phyloP scores from a whole-genome alignment of 2,797 vertebrate species.

The Philypnodon macrostomus region DNA sequence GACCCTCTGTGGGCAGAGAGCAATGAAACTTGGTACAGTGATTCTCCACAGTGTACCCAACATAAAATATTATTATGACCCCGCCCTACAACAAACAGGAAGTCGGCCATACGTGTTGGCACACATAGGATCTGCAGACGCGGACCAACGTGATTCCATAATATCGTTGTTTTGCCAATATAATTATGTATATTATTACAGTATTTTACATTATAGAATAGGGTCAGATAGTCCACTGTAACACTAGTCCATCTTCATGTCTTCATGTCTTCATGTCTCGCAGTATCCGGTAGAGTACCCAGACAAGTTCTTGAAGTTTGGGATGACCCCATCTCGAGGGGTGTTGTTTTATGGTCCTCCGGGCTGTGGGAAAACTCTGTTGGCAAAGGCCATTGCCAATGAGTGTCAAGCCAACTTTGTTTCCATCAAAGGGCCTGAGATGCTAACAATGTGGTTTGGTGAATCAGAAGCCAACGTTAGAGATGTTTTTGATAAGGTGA shows the following conservation, averaged over 20 bases:
- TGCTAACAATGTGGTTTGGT: slow-evolving; percentile 99
- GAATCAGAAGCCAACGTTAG: slow-evolving; percentile 97
- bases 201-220: too few species aligned
- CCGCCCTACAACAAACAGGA: too few species aligned
- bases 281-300: slow-evolving; percentile 98
- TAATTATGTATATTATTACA: too few species aligned
- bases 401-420: slow-evolving; percentile 99
- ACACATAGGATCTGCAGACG: too few species aligned
- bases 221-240: too few species aligned
- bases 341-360: slow-evolving; percentile 96
- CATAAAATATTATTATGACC: too few species aligned
- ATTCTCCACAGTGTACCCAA: too few species aligned
- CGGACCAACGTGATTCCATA: too few species aligned
- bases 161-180: too few species aligned
- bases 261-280: slow-evolving; percentile 10
- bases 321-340: slow-evolving; percentile 97
- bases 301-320: slow-evolving; percentile 99
- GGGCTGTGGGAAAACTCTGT: slow-evolving; percentile 95
- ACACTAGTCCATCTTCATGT: background rate
- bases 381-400: slow-evolving; percentile 98
- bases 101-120: too few species aligned
- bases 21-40: too few species aligned
- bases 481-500: slow-evolving; percentile 97
- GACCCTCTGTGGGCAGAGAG: too few species aligned
- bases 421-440: slow-evolving; percentile 96